Evolutionary conservation across 2,888 invertebrate species (phyloP).

Genomic region (Caenorhabditis imperialis): DNA sequence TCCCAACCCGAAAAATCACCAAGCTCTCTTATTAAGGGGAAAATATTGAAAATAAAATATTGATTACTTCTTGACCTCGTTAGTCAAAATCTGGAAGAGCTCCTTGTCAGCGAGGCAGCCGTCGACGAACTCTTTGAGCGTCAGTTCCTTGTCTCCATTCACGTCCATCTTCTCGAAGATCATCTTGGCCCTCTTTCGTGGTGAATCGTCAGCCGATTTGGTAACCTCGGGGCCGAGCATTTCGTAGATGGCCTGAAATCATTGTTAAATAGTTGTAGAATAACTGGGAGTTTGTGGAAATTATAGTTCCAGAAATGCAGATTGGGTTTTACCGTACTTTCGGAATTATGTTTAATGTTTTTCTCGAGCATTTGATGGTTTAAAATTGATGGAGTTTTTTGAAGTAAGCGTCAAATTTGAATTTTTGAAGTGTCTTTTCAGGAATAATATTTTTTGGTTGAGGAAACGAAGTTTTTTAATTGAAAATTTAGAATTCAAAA

Average conservation of each 20-base stretch:
- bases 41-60: constrained; percentile 3
- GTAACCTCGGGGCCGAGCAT: constrained; percentile 98
- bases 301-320: no score
- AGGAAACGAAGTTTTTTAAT: no score
- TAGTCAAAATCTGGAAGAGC: constrained; percentile 78
- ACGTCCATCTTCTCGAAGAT: constrained; percentile 99
- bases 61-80: constrained; percentile 76
- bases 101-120: constrained; percentile 79
- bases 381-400: no score
- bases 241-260: constrained; percentile 95
- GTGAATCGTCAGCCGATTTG: constrained; percentile 91
- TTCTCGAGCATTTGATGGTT: no score
- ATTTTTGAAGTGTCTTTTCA: no score
- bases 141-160: constrained; percentile 89
- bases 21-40: no score
- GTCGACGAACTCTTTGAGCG: constrained; percentile 85
- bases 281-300: neutral
- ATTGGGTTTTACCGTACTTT: no score
- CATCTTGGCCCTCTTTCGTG: constrained; percentile 96
- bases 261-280: neutral
- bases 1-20: no score
- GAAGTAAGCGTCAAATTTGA: no score
- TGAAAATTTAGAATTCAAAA: no score
- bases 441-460: no score
- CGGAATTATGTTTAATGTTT: no score